A percentile compares a stretch with the other conserved stretches of the same genome.
These are phyloP conservation scores for Theocolax elegans DNA, from an alignment of 1,140 invertebrate genomes.

Conservation along the genomic window DNA sequence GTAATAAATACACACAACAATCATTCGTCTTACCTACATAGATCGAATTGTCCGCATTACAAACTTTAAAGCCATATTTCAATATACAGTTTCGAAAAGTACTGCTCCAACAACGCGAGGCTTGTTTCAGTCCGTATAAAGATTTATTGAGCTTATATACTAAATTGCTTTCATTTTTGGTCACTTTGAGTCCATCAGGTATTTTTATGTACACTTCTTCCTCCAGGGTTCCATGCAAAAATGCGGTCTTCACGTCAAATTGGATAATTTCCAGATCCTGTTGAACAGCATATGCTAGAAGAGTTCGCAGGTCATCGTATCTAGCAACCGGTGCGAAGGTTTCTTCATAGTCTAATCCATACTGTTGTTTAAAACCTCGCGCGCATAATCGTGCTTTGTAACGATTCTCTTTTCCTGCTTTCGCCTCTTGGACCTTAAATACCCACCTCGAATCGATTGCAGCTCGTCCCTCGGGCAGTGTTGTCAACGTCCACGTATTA, in stretches of 20 bases:
- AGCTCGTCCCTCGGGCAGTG: constrained; percentile 29
- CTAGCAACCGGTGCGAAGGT: constrained; percentile 48
- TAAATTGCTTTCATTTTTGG: neutral
- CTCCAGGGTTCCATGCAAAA: constrained; percentile 56
- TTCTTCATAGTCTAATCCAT: constrained; percentile 53
- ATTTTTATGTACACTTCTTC: constrained; percentile 57
- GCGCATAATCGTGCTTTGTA: constrained; percentile 51
- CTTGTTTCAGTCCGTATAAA: too few species aligned
- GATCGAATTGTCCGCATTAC: constrained; percentile 34
- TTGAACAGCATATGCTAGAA: constrained; percentile 48
- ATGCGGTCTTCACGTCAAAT: constrained; percentile 60
- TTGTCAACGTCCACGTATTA: constrained; percentile 50
- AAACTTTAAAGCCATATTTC: neutral
- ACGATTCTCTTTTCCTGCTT: neutral
- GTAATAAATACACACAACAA: neutral
- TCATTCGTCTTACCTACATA: constrained; percentile 13
- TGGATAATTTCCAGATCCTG: constrained; percentile 47
- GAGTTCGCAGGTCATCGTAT: constrained; percentile 47
- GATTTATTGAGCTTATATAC: constrained; percentile 46
- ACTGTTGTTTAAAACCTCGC: constrained; percentile 47
- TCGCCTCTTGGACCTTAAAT: constrained; percentile 34
- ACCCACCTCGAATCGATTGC: constrained; percentile 55
- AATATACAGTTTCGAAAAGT: constrained; percentile 6
- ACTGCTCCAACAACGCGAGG: constrained; percentile 29
- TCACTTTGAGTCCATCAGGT: constrained; percentile 48